Percentiles rank a stretch among this genome's conserved stretches.
These are phyloP conservation scores for Vanessa tameamea DNA, from an alignment of 1,140 invertebrate genomes.

Conservation along the genomic window DNA sequence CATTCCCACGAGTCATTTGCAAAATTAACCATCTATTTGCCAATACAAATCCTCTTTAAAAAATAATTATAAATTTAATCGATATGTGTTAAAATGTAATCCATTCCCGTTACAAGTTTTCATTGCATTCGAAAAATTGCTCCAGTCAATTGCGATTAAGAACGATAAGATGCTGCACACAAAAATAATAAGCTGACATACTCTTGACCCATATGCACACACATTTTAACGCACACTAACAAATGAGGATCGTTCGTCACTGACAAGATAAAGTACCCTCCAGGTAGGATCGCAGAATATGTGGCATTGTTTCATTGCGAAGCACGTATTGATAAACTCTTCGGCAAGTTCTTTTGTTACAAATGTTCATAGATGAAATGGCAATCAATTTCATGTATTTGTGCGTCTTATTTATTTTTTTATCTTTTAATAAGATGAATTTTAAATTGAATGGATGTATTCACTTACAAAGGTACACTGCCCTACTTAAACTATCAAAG, in stretches of 20 bases:
- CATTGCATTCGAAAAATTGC: no score
- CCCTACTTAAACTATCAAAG: no score
- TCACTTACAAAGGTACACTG: no score
- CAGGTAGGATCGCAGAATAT: conserved; percentile 14
- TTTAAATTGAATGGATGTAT: neutral
- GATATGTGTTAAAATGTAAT: no score
- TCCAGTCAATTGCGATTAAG: no score
- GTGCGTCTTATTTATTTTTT: conserved; percentile 5
- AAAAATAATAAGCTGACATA: neutral
- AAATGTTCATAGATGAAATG: neutral
- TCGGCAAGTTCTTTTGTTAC: neutral
- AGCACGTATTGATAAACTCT: conserved; percentile 10
- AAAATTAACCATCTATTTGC: no score
- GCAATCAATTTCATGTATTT: neutral
- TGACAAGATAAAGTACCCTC: conserved; percentile 16
- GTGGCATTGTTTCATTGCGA: neutral
- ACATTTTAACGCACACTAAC: conserved; percentile 13
- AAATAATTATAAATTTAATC: no score
- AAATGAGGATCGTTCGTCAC: conserved; percentile 8
- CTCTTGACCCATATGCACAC: conserved; percentile 13
- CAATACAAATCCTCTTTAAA: no score
- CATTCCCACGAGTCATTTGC: no score
- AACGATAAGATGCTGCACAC: no score
- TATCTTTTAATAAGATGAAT: neutral
- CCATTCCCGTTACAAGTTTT: no score